phyloP scores from a whole-genome alignment of 2,888 invertebrate genomes.

The Periphyllus acericola region DNA sequence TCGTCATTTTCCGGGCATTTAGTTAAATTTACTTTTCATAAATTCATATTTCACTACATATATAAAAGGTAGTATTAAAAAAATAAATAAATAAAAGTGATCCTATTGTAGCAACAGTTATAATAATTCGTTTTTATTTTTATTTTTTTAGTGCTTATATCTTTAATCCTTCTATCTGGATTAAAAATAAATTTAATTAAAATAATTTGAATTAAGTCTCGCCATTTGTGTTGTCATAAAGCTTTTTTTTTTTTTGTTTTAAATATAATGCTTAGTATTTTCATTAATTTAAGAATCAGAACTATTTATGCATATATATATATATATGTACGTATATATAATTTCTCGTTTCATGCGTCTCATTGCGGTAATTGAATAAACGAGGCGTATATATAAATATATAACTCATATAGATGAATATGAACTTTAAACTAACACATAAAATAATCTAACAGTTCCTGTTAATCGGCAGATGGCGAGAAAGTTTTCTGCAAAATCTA shows the following conservation, averaged over 20 bases:
- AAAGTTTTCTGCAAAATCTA: conserved; percentile 23
- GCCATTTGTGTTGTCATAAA: not conserved
- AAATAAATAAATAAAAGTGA: not conserved
- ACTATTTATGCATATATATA: not conserved
- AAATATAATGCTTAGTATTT: conserved; percentile 4
- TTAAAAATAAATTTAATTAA: conserved; percentile 51
- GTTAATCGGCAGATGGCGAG: not conserved
- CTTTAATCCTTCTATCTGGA: conserved; percentile 33
- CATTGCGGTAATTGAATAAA: not conserved
- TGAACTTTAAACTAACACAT: not conserved
- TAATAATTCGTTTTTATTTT: conserved; percentile 19
- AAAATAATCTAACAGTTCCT: not conserved
- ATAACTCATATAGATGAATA: not conserved
- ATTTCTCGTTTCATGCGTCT: not conserved
- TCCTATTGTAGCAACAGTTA: conserved; percentile 8
- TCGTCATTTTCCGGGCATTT: not conserved
- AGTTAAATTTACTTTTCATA: conserved; percentile 18
- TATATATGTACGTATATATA: not conserved
- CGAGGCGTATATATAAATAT: too few relatives aligned
- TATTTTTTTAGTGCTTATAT: conserved; percentile 25
- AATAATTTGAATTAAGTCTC: conserved; percentile 29
- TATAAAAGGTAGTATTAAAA: conserved; percentile 7
- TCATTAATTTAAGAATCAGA: not conserved
- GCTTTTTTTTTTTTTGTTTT: not conserved
- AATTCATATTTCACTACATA: not conserved